Evolutionary conservation across 2,797 vertebrate genomes (phyloP).

Genomic region (Rhynchonycteris naso): DNA sequence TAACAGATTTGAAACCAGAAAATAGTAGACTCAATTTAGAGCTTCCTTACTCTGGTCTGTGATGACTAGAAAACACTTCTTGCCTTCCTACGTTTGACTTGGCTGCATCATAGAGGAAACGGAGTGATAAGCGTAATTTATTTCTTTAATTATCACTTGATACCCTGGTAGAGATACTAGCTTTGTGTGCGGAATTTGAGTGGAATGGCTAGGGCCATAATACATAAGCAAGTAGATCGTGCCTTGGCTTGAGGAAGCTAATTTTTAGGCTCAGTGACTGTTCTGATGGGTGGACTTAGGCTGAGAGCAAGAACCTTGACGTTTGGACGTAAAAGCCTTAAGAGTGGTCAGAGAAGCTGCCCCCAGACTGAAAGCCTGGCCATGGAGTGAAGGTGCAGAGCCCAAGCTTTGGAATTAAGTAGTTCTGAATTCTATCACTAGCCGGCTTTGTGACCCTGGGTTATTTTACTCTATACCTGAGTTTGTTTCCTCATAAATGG

Average conservation of each 20-base stretch:
- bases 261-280: not conserved
- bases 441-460: not conserved
- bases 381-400: not conserved
- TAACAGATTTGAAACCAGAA: conserved; percentile 39
- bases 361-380: not conserved
- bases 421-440: not conserved
- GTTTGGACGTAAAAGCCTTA: not conserved
- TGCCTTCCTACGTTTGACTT: not conserved
- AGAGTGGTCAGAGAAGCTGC: not conserved
- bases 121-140: not conserved
- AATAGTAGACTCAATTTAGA: not conserved
- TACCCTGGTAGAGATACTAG: not conserved
- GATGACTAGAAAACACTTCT: not conserved
- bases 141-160: not conserved
- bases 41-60: not conserved
- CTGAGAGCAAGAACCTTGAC: not conserved
- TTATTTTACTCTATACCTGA: not conserved
- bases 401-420: not conserved
- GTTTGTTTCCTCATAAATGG: not conserved
- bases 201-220: not conserved
- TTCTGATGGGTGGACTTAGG: not conserved
- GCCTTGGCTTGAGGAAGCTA: not conserved
- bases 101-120: not conserved
- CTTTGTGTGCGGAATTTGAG: conserved; percentile 42
- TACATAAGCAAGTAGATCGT: not conserved